These are phyloP conservation scores for Sesia apiformis DNA, from an alignment of 2,888 invertebrate species.

Conservation along the genomic window DNA sequence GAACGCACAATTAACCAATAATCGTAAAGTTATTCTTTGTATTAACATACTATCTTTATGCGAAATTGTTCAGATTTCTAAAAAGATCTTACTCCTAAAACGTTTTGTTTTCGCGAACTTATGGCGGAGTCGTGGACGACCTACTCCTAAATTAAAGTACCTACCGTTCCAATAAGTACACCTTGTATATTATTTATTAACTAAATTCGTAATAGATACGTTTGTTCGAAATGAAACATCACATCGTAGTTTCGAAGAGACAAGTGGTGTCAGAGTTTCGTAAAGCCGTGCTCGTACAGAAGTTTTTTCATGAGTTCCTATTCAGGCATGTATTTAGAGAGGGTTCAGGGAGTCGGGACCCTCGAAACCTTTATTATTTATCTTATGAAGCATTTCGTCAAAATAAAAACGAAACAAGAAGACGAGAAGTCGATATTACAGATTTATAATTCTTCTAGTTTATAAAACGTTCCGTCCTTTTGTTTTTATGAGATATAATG, in stretches of 20 bases:
- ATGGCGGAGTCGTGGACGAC: conserved; percentile 62
- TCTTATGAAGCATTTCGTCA: no score
- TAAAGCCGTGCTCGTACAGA: conserved; percentile 53
- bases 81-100: conserved; percentile 11
- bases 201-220: conserved; percentile 50
- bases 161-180: conserved; percentile 24
- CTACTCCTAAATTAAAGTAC: conserved; percentile 42
- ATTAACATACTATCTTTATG: conserved; percentile 4
- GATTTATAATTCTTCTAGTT: no score
- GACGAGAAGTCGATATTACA: no score
- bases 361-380: neutral
- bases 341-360: neutral
- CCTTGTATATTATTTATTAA: conserved; percentile 30
- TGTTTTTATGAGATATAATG: no score
- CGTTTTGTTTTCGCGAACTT: conserved; percentile 37
- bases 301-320: neutral
- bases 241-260: conserved; percentile 35
- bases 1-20: conserved; percentile 37
- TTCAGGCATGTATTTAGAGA: neutral
- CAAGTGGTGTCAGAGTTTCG: conserved; percentile 66
- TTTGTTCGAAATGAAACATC: conserved; percentile 46
- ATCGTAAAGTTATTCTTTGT: conserved; percentile 28
- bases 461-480: no score
- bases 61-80: conserved; percentile 3
- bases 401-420: no score